Evolutionary conservation across 1,140 invertebrate genomes (phyloP).

Genomic region (Pararge aegeria): DNA sequence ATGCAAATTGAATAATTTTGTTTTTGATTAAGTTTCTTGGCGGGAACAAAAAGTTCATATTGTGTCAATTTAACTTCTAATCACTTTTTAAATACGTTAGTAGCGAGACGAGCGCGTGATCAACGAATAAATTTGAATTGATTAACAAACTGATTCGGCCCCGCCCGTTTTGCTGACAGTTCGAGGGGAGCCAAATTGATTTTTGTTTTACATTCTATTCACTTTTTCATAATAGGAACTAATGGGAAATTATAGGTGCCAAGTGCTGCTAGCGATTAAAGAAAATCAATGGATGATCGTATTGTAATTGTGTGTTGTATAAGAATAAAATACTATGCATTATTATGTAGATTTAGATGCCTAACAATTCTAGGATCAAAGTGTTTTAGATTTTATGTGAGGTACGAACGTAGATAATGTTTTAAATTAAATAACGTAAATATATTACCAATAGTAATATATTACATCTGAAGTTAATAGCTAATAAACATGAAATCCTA

Average conservation of each 20-base stretch:
- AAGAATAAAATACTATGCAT: too few species aligned
- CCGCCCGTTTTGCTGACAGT: constrained; percentile 63
- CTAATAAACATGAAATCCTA: too few species aligned
- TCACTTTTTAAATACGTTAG: constrained; percentile 79
- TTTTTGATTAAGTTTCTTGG: constrained; percentile 63
- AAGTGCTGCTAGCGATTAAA: not conserved
- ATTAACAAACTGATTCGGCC: constrained; percentile 70
- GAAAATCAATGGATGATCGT: too few species aligned
- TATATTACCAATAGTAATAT: too few species aligned
- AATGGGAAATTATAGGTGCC: constrained; percentile 11
- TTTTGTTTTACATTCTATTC: constrained; percentile 48
- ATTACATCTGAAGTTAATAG: too few species aligned
- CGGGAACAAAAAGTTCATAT: constrained; percentile 76
- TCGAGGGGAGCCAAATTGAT: constrained; percentile 71
- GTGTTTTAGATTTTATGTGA: too few species aligned
- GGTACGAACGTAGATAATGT: too few species aligned
- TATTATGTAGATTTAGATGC: too few species aligned
- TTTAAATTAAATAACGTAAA: too few species aligned
- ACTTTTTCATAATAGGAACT: constrained; percentile 28
- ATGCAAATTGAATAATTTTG: constrained; percentile 73
- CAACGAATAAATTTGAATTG: constrained; percentile 78
- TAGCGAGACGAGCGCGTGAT: constrained; percentile 59
- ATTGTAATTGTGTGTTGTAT: too few species aligned
- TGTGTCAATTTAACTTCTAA: constrained; percentile 79
- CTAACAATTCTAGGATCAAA: too few species aligned